phyloP scores from a whole-genome alignment of 2,797 vertebrate genomes.

The Champsocephalus gunnari region DNA sequence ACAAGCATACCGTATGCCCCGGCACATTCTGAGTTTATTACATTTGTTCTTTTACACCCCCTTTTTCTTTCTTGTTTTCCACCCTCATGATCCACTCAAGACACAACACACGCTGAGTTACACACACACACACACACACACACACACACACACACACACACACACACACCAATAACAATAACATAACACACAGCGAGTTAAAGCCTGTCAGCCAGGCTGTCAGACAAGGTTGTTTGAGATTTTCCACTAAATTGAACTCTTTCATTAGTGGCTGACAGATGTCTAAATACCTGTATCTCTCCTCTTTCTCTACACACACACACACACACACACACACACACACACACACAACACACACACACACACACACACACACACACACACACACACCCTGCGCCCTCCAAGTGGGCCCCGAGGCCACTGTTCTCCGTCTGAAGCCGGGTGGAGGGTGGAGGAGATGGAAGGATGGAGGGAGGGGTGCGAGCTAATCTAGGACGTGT shows the following conservation, averaged over 20 bases:
- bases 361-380: background rate
- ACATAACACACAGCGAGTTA: conserved; percentile 55
- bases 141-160: background rate
- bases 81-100: conserved; percentile 24
- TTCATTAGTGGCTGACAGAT: conserved; percentile 83
- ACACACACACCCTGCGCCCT: conserved; percentile 24
- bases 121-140: conserved; percentile 29
- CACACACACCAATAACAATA: conserved; percentile 6
- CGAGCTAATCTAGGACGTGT: conserved; percentile 77
- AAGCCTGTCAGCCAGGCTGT: conserved; percentile 73
- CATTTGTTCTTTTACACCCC: conserved; percentile 20
- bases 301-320: background rate
- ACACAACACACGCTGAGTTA: conserved; percentile 31
- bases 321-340: no score
- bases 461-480: conserved; percentile 51
- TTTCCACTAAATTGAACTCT: conserved; percentile 84
- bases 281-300: conserved; percentile 74
- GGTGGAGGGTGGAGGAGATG: conserved; percentile 37
- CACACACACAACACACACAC: no score
- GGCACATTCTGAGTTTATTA: conserved; percentile 53
- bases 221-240: conserved; percentile 81
- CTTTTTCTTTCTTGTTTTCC: conserved; percentile 13
- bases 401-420: conserved; percentile 52
- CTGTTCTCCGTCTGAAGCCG: conserved; percentile 52
- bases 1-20: conserved; percentile 40